These are phyloP conservation scores for Cyprinodon brontotheroides DNA, from an alignment of 2,113 vertebrate species.

Conservation along the genomic window DNA sequence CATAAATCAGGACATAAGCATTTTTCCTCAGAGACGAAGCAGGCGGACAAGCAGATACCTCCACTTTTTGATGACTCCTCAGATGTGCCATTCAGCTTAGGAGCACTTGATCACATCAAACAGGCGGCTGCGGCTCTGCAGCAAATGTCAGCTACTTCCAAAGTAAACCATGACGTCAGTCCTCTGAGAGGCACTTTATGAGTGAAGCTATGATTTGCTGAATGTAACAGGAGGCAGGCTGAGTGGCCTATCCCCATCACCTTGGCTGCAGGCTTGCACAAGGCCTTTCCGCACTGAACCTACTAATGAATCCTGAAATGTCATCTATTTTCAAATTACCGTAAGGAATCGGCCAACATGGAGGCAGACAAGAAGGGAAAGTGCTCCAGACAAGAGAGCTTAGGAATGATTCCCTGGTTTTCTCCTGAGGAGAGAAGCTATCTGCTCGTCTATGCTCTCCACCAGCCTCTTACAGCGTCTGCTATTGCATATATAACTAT, in stretches of 20 bases:
- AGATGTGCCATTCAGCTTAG: conserved; percentile 47
- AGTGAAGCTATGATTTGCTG: conserved; percentile 20
- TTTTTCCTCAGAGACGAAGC: conserved; percentile 26
- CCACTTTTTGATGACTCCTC: conserved; percentile 56
- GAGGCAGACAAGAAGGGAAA: neutral
- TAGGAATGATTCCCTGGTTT: conserved; percentile 20
- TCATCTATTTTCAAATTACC: conserved; percentile 57
- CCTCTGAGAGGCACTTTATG: conserved; percentile 15
- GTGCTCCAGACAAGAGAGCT: conserved; percentile 7
- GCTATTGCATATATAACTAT: conserved; percentile 6
- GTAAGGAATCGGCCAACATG: conserved; percentile 27
- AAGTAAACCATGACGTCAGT: conserved; percentile 9
- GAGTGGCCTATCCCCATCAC: conserved; percentile 32
- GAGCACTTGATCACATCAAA: conserved; percentile 41
- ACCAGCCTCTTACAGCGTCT: conserved; percentile 1
- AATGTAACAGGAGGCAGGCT: conserved; percentile 30
- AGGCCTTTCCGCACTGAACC: conserved; percentile 34
- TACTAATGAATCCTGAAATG: conserved; percentile 58
- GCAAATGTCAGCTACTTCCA: conserved; percentile 17
- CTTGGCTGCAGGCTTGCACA: conserved; percentile 28
- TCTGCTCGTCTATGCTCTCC: neutral
- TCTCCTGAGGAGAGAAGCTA: conserved; percentile 2
- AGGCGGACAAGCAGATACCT: conserved; percentile 5
- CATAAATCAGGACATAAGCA: conserved; percentile 34
- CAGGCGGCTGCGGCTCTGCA: conserved; percentile 1